These are phyloP conservation scores for Idaea aversata DNA, from an alignment of 2,888 invertebrate species.

Conservation along the genomic window DNA sequence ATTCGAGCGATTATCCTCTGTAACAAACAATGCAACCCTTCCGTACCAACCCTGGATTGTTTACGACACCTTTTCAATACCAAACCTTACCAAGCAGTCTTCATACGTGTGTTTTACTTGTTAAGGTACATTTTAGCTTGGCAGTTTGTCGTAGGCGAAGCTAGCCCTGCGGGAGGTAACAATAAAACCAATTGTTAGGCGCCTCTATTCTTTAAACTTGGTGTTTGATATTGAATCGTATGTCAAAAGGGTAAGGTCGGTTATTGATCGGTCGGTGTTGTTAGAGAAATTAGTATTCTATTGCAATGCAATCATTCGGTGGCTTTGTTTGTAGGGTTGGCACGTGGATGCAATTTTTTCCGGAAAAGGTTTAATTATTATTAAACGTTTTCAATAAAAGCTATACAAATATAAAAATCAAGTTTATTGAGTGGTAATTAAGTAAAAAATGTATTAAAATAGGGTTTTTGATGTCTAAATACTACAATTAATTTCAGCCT, in stretches of 20 bases:
- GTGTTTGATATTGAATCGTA: conserved; percentile 41
- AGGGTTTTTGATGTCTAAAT: no score
- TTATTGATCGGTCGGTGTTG: conserved; percentile 29
- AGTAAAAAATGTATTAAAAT: no score
- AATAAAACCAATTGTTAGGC: conserved; percentile 69
- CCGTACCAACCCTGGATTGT: conserved; percentile 51
- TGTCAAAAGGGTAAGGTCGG: conserved; percentile 31
- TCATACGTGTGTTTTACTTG: neutral
- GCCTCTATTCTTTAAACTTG: conserved; percentile 40
- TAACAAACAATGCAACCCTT: conserved; percentile 48
- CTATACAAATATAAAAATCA: no score
- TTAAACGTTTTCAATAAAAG: neutral
- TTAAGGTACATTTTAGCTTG: conserved; percentile 27
- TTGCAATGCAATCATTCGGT: conserved; percentile 59
- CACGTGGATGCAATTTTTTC: conserved; percentile 8
- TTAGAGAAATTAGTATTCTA: conserved; percentile 61
- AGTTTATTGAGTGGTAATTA: no score
- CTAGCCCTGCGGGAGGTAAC: conserved; percentile 74
- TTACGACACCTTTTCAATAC: conserved; percentile 61
- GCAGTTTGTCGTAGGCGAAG: conserved; percentile 38
- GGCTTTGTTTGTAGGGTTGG: conserved; percentile 45
- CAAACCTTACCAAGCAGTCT: conserved; percentile 23
- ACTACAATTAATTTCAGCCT: no score
- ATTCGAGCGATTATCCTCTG: conserved; percentile 55
- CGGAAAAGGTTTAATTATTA: neutral